Conservation (phyloP, 92 coral and sea anemone genomes). For the Zoanthus solanderi region DNA sequence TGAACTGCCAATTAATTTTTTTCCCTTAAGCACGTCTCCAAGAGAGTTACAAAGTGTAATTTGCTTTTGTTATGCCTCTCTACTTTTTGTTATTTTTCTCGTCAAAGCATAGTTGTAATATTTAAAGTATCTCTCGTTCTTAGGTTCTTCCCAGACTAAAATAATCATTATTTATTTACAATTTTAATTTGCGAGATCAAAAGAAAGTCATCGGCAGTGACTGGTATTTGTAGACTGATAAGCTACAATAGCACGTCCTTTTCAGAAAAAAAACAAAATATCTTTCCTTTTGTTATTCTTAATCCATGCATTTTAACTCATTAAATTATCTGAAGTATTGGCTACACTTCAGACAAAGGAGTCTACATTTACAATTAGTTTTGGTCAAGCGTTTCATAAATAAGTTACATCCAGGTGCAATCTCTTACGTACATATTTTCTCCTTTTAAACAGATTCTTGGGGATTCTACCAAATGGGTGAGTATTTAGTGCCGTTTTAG, state of each 20-base stretch:
- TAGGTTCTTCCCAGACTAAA: neutral
- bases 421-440: neutral
- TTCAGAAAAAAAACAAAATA: neutral
- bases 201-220: neutral
- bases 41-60: conserved; percentile 9
- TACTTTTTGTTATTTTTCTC: neutral
- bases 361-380: neutral
- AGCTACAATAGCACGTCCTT: neutral
- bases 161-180: too few relatives aligned
- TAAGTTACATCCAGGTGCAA: neutral
- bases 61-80: neutral
- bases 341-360: neutral
- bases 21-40: neutral
- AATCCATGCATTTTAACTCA: conserved; percentile 11
- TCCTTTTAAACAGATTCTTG: conserved; percentile 72
- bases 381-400: neutral
- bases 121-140: neutral
- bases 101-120: neutral
- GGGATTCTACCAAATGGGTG: conserved; percentile 79
- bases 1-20: neutral
- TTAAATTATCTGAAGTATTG: neutral
- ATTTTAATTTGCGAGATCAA: neutral
- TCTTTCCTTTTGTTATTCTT: neutral
- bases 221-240: neutral
- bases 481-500: conserved; percentile 9